A percentile compares a stretch with the other conserved stretches of the same genome.
phyloP scores from a whole-genome alignment of 1,140 invertebrate genomes.

The Hyles euphorbiae region DNA sequence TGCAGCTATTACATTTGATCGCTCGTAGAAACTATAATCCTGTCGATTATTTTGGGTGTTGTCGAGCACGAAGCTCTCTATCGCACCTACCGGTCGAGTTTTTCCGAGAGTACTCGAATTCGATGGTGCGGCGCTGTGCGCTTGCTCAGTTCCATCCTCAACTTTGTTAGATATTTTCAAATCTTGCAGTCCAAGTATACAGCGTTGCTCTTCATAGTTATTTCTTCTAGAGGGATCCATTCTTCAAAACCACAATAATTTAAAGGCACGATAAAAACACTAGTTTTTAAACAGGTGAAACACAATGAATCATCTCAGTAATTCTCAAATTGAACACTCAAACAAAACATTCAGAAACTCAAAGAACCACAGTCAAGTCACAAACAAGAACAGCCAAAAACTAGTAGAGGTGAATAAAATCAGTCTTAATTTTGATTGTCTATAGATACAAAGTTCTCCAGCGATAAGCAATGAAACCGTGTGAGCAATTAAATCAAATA shows the following conservation, averaged over 20 bases:
- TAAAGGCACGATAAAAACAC: slow-evolving; percentile 11
- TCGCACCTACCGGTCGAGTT: slow-evolving; percentile 64
- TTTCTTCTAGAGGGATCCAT: slow-evolving; percentile 68
- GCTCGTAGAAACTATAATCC: slow-evolving; percentile 71
- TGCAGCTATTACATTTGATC: slow-evolving; percentile 78
- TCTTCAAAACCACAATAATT: slow-evolving; percentile 11
- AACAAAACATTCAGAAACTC: slow-evolving; percentile 29
- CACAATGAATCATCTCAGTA: slow-evolving; percentile 35
- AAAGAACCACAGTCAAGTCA: too few species aligned
- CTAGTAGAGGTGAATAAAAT: too few species aligned
- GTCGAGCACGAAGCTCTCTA: slow-evolving; percentile 70
- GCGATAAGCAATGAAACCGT: too few species aligned
- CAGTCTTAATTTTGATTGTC: too few species aligned
- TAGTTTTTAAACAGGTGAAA: slow-evolving; percentile 19
- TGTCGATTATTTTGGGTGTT: slow-evolving; percentile 55
- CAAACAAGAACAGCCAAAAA: too few species aligned
- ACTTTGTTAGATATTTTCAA: slow-evolving; percentile 72
- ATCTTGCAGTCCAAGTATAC: slow-evolving; percentile 68
- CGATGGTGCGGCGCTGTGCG: slow-evolving; percentile 55
- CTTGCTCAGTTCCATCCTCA: slow-evolving; percentile 69
- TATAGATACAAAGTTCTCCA: too few species aligned
- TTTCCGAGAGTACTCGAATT: slow-evolving; percentile 54
- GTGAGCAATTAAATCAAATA: too few species aligned
- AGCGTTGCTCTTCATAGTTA: slow-evolving; percentile 63
- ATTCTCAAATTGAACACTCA: slow-evolving; percentile 18